Evolutionary conservation across 1,140 invertebrate species (phyloP), one percentile per base, ranked within the genome.

Genomic region (Drosophila paulistorum): DNA sequence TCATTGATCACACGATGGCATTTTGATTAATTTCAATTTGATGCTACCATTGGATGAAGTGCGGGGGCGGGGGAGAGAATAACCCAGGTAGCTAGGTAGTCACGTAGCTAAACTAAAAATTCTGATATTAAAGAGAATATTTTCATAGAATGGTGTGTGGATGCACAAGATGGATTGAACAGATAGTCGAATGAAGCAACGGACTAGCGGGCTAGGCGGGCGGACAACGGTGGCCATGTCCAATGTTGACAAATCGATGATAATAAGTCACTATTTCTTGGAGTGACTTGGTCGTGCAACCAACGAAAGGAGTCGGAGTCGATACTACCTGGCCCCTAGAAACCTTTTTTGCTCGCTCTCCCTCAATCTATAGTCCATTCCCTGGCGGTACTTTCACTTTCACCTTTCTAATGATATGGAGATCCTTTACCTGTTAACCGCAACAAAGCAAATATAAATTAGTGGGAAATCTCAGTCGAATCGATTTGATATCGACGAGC

Each of bases 211-310:
- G 17, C 45, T 48, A 48, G 45, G 45, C 45, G 45, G 45, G 45
- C 45, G 45, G 45, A 51, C 45, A 33, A 17, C 30, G 37, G 58
- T 45, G 51, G 71, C 74, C 85, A 89, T 89, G 84, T 81, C 84
- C 84, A 77, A 89, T 89, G 77, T 74, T 78, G 84, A 89, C 84
- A 89, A 89, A 89, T 89, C 80, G 81, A 74, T 63, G 26, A 77
- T 65, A 89, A 89, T 89, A 89, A 89, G 80, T 89, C 80, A 79
- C 45, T 51, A 51, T 51, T 51, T 17, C 45, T 51, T 20, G 45
- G 17, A 51, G 45, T 17, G 9, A 9, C 7, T 20, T 2, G 42
- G 42, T 10, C 9, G 37, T 11, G 3, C 17, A 17, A 17, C 17
- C 17, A 17, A 17, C 17, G 17, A 17, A 17, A 17, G 17, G 17